phyloP scores from a whole-genome alignment of 2,888 invertebrate species.

The Julus scandinavius region DNA sequence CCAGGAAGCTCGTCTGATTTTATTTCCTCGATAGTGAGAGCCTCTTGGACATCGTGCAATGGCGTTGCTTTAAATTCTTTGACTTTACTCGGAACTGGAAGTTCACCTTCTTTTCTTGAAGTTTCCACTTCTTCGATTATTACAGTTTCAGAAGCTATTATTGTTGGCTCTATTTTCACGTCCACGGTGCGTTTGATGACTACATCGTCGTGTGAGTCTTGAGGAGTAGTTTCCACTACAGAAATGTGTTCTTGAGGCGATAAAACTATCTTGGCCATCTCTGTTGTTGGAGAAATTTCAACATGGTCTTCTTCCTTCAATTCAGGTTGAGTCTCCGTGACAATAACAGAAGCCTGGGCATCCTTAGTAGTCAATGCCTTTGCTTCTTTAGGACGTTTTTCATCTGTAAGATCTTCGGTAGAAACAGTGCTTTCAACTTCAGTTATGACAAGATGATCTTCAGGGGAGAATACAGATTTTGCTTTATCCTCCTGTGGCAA shows the following conservation, averaged over 20 bases:
- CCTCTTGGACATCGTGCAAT: not conserved
- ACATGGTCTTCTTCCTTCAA: constrained; percentile 54
- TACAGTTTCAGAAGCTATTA: constrained; percentile 9
- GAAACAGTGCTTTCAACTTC: constrained; percentile 48
- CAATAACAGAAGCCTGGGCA: constrained; percentile 6
- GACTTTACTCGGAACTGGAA: not conserved
- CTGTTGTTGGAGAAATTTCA: not conserved
- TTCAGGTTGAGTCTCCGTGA: constrained; percentile 47
- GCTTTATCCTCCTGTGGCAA: constrained; percentile 53
- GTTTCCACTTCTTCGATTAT: constrained; percentile 41
- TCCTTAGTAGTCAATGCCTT: constrained; percentile 7
- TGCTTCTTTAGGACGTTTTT: not conserved
- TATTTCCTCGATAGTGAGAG: constrained; percentile 45
- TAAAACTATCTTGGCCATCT: not conserved
- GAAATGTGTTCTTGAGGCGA: constrained; percentile 42
- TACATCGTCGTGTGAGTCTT: constrained; percentile 34
- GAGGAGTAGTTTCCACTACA: constrained; percentile 39
- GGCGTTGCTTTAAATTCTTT: constrained; percentile 44
- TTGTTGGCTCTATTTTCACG: constrained; percentile 40
- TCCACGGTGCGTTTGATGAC: constrained; percentile 29
- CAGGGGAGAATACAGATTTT: constrained; percentile 52
- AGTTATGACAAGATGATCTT: constrained; percentile 54
- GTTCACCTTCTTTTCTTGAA: constrained; percentile 37
- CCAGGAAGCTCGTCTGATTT: constrained; percentile 14
- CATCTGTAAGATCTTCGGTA: constrained; percentile 19